Evolutionary conservation across 1,140 invertebrate genomes (phyloP), one percentile per base, ranked within the genome.

Genomic region (Meloidogyne floridensis): DNA sequence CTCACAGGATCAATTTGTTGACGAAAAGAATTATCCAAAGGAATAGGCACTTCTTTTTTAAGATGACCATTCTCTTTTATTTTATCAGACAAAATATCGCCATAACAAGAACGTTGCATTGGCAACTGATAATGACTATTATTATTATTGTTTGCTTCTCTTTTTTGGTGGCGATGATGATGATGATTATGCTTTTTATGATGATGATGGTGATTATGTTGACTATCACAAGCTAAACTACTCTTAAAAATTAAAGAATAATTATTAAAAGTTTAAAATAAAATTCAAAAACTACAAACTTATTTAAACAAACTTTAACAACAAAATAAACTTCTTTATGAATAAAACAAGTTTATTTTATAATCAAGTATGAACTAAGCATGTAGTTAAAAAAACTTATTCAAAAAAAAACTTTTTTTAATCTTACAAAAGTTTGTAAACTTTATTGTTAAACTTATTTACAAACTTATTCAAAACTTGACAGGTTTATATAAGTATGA

Each of bases 1-100:
- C 72, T n/a, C 8, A 53, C 72, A 15, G 72, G 71, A 47, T 75
- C 73, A 65, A 79, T 69, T 13, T 76, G 79, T 8, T 80, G 79
- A 18, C 53, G 71, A 56, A 72, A 32, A 2, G 59, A 70, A 65
- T 69, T 43, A 10, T 42, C 54, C 11, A n/a, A 4, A 51, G 75
- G 13, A 51, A 15, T 43, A 4, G 32, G 8, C 32, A 73, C 7
- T 73, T n/a, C 72, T n/a, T 73, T 65, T 6, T 65, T 18, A 65
- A 18, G 15, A 65, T 8, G 5, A n/a, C 59, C 59, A 18, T 65
- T 18, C 18, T 65, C 59, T 8, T 65, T 65, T 65, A 15, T 15
- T 65, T 65, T 65, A 65, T 65, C 59, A n/a, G 59, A 2, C 15
- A 65, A 65, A 65, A 65, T 65, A 65, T 65, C 59, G 7, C 59